Percentiles rank a stretch among this genome's conserved stretches.
phyloP scores from a whole-genome alignment of 2,888 invertebrate species.

The Diogma glabrata region DNA sequence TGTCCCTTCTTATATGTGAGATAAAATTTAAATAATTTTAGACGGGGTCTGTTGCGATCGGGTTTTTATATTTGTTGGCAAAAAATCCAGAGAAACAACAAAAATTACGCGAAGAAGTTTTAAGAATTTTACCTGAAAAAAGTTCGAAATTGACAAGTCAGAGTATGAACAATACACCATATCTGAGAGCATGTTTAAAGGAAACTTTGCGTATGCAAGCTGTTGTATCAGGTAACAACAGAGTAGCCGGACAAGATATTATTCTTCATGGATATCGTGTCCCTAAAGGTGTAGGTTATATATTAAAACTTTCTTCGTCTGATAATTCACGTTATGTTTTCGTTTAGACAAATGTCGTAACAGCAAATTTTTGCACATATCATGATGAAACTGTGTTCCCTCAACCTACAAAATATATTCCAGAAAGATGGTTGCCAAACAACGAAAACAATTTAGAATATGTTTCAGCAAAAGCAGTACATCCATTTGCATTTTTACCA shows the following conservation, averaged over 20 bases:
- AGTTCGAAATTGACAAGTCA: slow-evolving; percentile 17
- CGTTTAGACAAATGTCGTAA: background rate
- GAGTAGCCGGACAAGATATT: slow-evolving; percentile 36
- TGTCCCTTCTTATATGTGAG: no score
- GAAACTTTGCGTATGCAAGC: slow-evolving; percentile 43
- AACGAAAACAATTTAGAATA: slow-evolving; percentile 8
- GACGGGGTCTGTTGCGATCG: slow-evolving; percentile 36
- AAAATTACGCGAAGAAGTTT: slow-evolving; percentile 36
- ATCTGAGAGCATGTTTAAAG: slow-evolving; percentile 51
- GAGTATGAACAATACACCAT: slow-evolving; percentile 28
- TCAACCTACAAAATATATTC: slow-evolving; percentile 44
- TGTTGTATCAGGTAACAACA: slow-evolving; percentile 34
- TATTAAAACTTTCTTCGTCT: no score
- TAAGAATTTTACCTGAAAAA: slow-evolving; percentile 26
- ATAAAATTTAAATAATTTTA: slow-evolving; percentile 18
- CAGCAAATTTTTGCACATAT: slow-evolving; percentile 15
- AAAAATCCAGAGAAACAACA: slow-evolving; percentile 42
- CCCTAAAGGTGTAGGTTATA: slow-evolving; percentile 36
- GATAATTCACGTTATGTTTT: background rate
- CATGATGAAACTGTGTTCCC: slow-evolving; percentile 42
- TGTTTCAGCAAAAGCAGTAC: background rate
- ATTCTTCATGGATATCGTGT: slow-evolving; percentile 37
- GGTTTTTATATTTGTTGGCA: slow-evolving; percentile 43
- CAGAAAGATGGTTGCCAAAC: slow-evolving; percentile 55
- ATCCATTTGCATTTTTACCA: slow-evolving; percentile 45